Conservation (phyloP, 2,888 invertebrate species). For the Chromoteleia sp. region DNA sequence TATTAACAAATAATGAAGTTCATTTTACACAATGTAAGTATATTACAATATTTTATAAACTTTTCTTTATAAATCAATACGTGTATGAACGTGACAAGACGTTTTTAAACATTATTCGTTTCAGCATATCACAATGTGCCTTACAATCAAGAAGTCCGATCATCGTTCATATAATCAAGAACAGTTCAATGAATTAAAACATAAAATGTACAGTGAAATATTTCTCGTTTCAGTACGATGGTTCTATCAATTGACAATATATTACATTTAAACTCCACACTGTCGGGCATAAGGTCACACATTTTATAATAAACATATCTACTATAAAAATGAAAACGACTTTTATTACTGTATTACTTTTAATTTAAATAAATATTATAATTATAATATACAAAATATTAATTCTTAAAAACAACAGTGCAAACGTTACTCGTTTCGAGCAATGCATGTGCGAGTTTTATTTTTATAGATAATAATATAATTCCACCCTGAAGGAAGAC, state of each 20-base stretch:
- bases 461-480: too few species aligned
- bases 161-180: background rate
- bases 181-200: background rate
- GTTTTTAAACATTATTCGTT: conserved; percentile 7
- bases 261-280: background rate
- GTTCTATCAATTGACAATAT: conserved; percentile 18
- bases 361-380: conserved; percentile 26
- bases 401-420: too few species aligned
- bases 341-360: conserved; percentile 22
- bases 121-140: conserved; percentile 45
- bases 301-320: conserved; percentile 10
- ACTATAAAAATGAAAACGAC: conserved; percentile 5
- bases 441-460: too few species aligned
- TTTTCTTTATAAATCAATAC: background rate
- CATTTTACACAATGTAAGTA: conserved; percentile 27
- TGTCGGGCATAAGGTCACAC: background rate
- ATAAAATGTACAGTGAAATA: background rate
- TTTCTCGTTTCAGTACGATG: background rate
- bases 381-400: background rate
- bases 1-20: conserved; percentile 13
- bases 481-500: too few species aligned
- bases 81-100: background rate
- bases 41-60: conserved; percentile 9
- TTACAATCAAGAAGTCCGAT: conserved; percentile 39
- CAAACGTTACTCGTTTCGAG: too few species aligned